Percentiles rank a stretch among this genome's conserved stretches.
Conservation (phyloP, 2,888 invertebrate genomes). For the Lasioglossum villosulum region DNA sequence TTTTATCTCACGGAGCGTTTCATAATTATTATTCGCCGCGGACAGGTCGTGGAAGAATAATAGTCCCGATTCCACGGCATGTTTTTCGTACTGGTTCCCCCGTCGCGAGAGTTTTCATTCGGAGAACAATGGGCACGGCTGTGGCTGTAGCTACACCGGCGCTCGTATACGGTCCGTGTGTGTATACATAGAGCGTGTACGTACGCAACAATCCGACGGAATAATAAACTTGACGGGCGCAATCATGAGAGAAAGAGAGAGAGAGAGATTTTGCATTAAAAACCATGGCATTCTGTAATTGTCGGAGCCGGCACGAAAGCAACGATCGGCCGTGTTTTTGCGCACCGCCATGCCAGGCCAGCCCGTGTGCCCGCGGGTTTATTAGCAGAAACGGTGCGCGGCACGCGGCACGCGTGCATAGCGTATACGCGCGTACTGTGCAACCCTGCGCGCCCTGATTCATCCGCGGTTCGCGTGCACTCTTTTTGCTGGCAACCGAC, state of each 20-base stretch:
- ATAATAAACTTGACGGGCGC: conserved; percentile 45
- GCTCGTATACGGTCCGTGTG: neutral
- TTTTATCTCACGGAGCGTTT: conserved; percentile 48
- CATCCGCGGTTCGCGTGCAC: conserved; percentile 23
- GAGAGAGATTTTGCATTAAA: conserved; percentile 62
- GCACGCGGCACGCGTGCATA: conserved; percentile 29
- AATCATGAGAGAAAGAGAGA: conserved; percentile 43
- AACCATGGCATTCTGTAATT: conserved; percentile 69
- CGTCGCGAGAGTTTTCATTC: conserved; percentile 37
- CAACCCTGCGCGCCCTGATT: conserved; percentile 38
- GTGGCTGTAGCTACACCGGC: neutral
- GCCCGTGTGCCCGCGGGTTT: conserved; percentile 14
- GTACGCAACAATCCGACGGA: conserved; percentile 25
- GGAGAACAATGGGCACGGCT: conserved; percentile 57
- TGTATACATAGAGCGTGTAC: neutral
- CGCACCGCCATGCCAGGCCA: neutral
- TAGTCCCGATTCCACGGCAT: conserved; percentile 51
- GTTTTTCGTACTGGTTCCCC: conserved; percentile 42
- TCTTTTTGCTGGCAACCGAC: conserved; percentile 15
- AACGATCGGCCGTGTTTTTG: conserved; percentile 58
- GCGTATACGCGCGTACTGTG: neutral
- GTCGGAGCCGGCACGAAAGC: conserved; percentile 74
- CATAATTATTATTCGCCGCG: conserved; percentile 55
- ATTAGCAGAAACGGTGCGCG: conserved; percentile 27
- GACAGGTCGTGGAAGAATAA: conserved; percentile 46